Evolutionary conservation across 2,888 invertebrate species (phyloP).

Genomic region (Agrotis ipsilon): DNA sequence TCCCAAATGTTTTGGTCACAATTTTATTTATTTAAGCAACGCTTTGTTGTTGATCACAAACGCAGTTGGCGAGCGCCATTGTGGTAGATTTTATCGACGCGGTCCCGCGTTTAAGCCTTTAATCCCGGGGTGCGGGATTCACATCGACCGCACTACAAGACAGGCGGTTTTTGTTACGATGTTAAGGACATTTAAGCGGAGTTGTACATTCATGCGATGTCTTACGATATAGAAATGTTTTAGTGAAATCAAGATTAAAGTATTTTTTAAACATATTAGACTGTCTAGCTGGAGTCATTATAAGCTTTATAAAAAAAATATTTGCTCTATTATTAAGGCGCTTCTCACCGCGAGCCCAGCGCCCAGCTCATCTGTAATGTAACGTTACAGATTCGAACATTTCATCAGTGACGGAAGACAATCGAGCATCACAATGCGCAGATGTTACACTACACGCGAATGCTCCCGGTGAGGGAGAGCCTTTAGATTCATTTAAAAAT

Average conservation of each 20-base stretch:
- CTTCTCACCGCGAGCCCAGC: too few species aligned
- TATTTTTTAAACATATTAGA: background rate
- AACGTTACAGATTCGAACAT: too few species aligned
- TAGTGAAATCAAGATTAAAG: background rate
- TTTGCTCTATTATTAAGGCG: too few species aligned
- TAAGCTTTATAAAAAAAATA: too few species aligned
- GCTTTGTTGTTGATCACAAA: constrained; percentile 66
- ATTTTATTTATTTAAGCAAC: constrained; percentile 65
- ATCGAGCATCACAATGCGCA: too few species aligned
- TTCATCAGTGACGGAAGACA: too few species aligned
- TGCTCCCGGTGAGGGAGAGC: too few species aligned
- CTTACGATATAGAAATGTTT: background rate
- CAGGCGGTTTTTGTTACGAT: constrained; percentile 53
- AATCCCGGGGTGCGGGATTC: constrained; percentile 68
- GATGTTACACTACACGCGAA: too few species aligned
- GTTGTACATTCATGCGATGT: constrained; percentile 25
- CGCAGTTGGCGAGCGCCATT: constrained; percentile 58
- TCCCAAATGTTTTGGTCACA: constrained; percentile 55
- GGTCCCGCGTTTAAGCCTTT: constrained; percentile 69
- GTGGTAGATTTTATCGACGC: constrained; percentile 69
- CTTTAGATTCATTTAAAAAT: too few species aligned
- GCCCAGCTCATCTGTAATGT: too few species aligned
- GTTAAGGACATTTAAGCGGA: constrained; percentile 48
- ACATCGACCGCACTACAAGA: constrained; percentile 68
- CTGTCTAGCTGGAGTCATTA: too few species aligned